Evolutionary conservation across 2,113 vertebrate genomes (phyloP).

Genomic region (Tychaedon coryphoeus): DNA sequence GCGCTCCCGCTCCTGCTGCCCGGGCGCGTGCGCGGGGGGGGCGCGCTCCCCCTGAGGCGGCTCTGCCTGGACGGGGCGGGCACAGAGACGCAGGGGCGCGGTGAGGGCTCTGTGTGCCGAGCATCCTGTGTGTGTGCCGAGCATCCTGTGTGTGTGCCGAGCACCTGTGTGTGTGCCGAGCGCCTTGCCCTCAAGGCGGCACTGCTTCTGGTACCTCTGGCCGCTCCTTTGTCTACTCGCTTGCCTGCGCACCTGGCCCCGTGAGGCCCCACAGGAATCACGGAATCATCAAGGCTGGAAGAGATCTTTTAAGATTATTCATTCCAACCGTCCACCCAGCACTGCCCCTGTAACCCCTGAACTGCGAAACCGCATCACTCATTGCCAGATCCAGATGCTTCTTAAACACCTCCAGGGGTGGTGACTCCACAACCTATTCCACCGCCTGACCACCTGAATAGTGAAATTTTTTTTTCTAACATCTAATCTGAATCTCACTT

Average conservation of each 20-base stretch:
- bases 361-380: not conserved
- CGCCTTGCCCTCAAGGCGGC: rapidly evolving
- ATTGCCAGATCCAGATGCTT: not conserved
- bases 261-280: not conserved
- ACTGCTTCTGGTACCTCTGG: no score
- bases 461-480: not conserved
- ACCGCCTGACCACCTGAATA: not conserved
- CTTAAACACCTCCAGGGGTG: no score
- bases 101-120: no score
- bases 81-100: no score
- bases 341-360: not conserved
- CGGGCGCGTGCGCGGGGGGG: not conserved
- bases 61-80: no score
- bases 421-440: not conserved
- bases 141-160: no score
- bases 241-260: not conserved
- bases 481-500: not conserved
- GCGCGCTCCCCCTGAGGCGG: rapidly evolving
- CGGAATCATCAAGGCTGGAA: not conserved
- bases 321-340: no score
- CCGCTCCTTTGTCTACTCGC: rapidly evolving
- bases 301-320: not conserved
- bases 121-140: no score
- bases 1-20: rapidly evolving
- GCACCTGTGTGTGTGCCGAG: not conserved